Percentiles rank a stretch among this genome's conserved stretches.
These are phyloP conservation scores for Leptinotarsa texana DNA, from an alignment of 1,140 invertebrate genomes.

Conservation along the genomic window DNA sequence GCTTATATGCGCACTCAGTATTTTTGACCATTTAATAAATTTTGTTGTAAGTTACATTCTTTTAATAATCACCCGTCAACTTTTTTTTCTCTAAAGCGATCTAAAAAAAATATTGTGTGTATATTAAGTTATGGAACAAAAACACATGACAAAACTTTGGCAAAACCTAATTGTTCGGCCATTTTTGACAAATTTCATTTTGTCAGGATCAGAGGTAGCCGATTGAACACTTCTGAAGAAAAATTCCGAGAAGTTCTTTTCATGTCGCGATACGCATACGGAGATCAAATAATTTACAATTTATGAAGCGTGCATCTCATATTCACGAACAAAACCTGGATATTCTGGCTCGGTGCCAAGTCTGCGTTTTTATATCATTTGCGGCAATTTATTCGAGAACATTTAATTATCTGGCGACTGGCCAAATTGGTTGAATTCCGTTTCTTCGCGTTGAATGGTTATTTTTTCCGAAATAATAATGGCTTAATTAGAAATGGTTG, in stretches of 20 bases:
- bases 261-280: neutral
- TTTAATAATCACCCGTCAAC: too few relatives aligned
- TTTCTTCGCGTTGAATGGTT: conserved; percentile 16
- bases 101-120: too few relatives aligned
- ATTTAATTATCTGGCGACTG: conserved; percentile 46
- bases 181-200: too few relatives aligned
- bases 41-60: too few relatives aligned
- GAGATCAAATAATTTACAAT: conserved; percentile 24
- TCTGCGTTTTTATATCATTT: conserved; percentile 46
- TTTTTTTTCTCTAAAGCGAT: too few relatives aligned
- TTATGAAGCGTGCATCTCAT: conserved; percentile 15
- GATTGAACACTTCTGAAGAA: neutral
- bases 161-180: too few relatives aligned
- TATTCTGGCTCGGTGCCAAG: conserved; percentile 35
- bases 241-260: neutral
- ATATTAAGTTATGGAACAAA: too few relatives aligned
- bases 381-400: conserved; percentile 49
- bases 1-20: too few relatives aligned
- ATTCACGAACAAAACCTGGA: conserved; percentile 31
- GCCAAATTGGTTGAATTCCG: conserved; percentile 48
- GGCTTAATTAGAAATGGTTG: conserved; percentile 27
- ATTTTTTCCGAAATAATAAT: conserved; percentile 37
- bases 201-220: too few relatives aligned
- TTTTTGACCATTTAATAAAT: too few relatives aligned
- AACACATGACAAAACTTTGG: too few relatives aligned